phyloP scores from a whole-genome alignment of 2,888 invertebrate species.

The Philonicus albiceps region DNA sequence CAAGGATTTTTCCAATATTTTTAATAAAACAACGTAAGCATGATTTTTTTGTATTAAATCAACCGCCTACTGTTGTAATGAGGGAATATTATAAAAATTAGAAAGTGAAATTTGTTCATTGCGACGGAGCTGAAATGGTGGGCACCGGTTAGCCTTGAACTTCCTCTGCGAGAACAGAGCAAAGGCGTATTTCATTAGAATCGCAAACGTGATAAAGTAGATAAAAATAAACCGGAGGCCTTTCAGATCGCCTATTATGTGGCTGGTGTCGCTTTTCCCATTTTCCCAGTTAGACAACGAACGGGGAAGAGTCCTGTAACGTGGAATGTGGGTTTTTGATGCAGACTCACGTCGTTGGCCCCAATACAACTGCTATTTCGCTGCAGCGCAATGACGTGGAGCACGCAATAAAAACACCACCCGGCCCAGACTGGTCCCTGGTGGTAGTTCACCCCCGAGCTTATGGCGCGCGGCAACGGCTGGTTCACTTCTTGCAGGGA shows the following conservation, averaged over 20 bases:
- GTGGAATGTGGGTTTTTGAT: not conserved
- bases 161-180: not conserved
- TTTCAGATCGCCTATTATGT: not conserved
- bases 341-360: not conserved
- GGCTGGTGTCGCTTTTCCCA: not conserved
- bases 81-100: not conserved
- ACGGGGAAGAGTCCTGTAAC: not conserved
- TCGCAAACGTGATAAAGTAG: not conserved
- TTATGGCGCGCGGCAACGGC: not conserved
- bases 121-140: not conserved
- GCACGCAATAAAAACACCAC: not conserved
- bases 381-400: not conserved
- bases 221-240: constrained; percentile 10
- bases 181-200: not conserved
- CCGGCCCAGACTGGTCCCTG: not conserved
- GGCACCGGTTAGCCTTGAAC: not conserved
- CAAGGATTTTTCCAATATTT: no score
- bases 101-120: not conserved
- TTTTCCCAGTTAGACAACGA: not conserved
- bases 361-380: not conserved
- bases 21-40: no score
- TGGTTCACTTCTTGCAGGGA: not conserved
- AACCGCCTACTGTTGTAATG: no score
- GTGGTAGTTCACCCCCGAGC: not conserved
- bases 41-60: no score